phyloP scores from a whole-genome alignment of 2,888 invertebrate genomes.

The Lasioglossum villosulum region DNA sequence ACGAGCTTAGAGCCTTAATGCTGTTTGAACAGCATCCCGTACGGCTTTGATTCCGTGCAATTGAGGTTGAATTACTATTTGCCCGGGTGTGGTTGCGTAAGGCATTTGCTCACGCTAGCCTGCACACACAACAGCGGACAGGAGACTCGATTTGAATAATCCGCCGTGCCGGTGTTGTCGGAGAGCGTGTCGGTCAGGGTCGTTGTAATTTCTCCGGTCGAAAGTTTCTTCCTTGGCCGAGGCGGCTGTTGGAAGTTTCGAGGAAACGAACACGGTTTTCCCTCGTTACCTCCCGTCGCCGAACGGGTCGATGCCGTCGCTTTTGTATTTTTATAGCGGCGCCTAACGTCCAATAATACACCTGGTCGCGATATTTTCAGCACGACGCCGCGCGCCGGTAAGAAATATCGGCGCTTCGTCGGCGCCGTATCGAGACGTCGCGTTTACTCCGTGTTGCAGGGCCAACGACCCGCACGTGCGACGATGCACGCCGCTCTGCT shows the following conservation, averaged over 20 bases:
- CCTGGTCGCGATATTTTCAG: constrained; percentile 1
- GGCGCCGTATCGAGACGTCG: not conserved
- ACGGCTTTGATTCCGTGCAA: constrained; percentile 64
- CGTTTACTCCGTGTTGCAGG: not conserved
- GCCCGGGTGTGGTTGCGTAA: constrained; percentile 46
- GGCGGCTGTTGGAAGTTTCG: not conserved
- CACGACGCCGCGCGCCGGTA: not conserved
- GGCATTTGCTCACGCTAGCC: constrained; percentile 23
- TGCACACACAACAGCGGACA: not conserved
- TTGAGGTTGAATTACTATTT: constrained; percentile 69
- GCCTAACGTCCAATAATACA: constrained; percentile 2
- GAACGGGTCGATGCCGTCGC: not conserved
- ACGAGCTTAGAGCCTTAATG: constrained; percentile 27
- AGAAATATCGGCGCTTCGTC: not conserved
- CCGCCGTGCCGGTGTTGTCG: not conserved
- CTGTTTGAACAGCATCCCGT: constrained; percentile 35
- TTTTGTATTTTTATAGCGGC: not conserved
- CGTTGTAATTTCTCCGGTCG: not conserved
- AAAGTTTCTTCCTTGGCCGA: not conserved
- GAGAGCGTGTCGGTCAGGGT: not conserved
- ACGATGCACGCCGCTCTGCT: not conserved
- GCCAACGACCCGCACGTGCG: not conserved
- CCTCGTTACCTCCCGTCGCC: not conserved
- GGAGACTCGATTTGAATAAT: constrained; percentile 6
- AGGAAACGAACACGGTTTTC: not conserved